Percentiles rank a stretch among this genome's conserved stretches.
phyloP scores from a whole-genome alignment of 30 jellyfish, hydroid and myxozoan species.

The Hydractinia symbiolongicarpus region DNA sequence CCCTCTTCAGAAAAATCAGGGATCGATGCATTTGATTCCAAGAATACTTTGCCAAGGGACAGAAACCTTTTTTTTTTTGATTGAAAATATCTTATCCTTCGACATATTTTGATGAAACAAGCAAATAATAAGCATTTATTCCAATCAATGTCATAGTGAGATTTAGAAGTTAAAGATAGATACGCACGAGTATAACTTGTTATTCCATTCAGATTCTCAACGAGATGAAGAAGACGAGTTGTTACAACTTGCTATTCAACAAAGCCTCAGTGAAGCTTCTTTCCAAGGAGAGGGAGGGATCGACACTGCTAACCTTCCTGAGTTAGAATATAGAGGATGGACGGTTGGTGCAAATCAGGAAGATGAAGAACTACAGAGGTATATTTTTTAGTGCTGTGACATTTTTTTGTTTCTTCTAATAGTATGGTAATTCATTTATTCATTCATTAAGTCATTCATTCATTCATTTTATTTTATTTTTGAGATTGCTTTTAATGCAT shows the following conservation, averaged over 20 bases:
- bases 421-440: not conserved
- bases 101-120: too few species aligned
- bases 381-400: not conserved
- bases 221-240: slow-evolving; percentile 93
- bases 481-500: not conserved
- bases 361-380: not conserved
- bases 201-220: slow-evolving; percentile 40
- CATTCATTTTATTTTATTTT: too few species aligned
- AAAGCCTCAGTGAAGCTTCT: slow-evolving; percentile 57
- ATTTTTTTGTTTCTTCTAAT: not conserved
- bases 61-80: too few species aligned
- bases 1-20: too few species aligned
- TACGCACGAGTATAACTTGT: not conserved
- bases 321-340: not conserved
- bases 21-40: not conserved
- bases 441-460: not conserved
- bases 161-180: too few species aligned
- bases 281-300: slow-evolving; percentile 43
- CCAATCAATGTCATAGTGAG: too few species aligned
- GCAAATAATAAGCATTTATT: too few species aligned
- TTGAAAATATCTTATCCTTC: too few species aligned
- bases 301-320: not conserved
- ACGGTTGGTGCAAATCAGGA: not conserved
- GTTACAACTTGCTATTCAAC: slow-evolving; percentile 87
- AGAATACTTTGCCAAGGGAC: too few species aligned